Evolutionary conservation across 2,797 vertebrate genomes (phyloP), one percentile per base, ranked within the genome.

Genomic region (Alcedo atthis): DNA sequence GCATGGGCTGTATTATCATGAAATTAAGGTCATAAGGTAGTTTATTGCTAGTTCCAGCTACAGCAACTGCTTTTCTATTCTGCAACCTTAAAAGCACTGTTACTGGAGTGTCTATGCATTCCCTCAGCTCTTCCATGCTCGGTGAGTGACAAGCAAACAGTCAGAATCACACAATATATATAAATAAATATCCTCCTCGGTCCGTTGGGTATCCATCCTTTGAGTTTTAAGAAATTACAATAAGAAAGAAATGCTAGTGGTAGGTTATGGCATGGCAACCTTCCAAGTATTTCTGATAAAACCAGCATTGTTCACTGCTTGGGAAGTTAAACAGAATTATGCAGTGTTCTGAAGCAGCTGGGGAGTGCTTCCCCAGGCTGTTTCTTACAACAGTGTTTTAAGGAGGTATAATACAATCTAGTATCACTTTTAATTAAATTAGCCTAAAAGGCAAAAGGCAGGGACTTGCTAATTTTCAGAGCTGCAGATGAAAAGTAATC

Each of bases 231-330:
- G 84, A 87, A 87, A 93, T 93, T 80, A 81, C 18, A 91, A 62
- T 64, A 74, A 70, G 64, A 83, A 85, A 88, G 67, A 62, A 79
- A 93, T 67, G 49, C 85, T n/a, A 64, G 16, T 67, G 35, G 76
- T 88, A 73, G 58, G 46, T 37, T 92, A 40, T 94, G 57, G 53
- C 89, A 42, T 88, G 81, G 87, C 89, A 90, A 6, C 12, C 40
- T 95, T 93, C 93, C 92, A 94, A 90, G 67, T 35, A 74, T 57
- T 83, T 92, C 61, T 55, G 69, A 92, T 92, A 95, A 96, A 96
- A 66, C 28, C 25, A 62, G 9, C 32, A 48, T 46, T 89, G 43
- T 81, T 92, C 12, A 0, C 59, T 89, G 59, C 64, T 77, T 33
- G 61, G 46, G 57, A 92, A 93, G 87, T 63, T 53, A 92, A 95